phyloP scores from a whole-genome alignment of 2,113 vertebrate species.

The Kobus ellipsiprymnus region DNA sequence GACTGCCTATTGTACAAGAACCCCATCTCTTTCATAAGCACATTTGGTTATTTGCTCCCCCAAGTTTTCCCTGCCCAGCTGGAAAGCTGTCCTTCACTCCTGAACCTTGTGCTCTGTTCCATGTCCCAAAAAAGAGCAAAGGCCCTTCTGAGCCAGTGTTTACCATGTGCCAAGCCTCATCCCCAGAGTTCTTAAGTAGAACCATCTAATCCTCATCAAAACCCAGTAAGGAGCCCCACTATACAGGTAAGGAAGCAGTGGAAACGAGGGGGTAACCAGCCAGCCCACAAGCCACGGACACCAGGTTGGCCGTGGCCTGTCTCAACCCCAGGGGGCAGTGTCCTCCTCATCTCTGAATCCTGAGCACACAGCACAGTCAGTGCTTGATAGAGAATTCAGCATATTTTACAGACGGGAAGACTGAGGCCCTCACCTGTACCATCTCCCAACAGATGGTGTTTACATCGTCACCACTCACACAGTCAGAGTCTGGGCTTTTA shows the following conservation, averaged over 20 bases:
- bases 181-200: background rate
- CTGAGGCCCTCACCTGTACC: background rate
- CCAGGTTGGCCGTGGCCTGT: fast-evolving
- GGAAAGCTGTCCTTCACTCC: background rate
- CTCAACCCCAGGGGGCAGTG: background rate
- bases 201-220: background rate
- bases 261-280: background rate
- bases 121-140: background rate
- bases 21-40: background rate
- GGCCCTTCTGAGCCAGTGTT: background rate
- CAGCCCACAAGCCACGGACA: fast-evolving
- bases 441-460: fast-evolving
- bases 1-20: background rate
- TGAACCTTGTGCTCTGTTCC: background rate
- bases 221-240: no score
- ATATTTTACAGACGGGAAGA: background rate
- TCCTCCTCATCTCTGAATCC: background rate
- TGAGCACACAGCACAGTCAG: background rate
- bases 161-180: background rate
- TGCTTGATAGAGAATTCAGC: fast-evolving
- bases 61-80: background rate
- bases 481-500: background rate
- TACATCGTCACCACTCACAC: fast-evolving
- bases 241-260: background rate
- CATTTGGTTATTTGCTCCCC: background rate